Conservation (phyloP, 2,113 vertebrate genomes). For the Phodopus roborovskii region DNA sequence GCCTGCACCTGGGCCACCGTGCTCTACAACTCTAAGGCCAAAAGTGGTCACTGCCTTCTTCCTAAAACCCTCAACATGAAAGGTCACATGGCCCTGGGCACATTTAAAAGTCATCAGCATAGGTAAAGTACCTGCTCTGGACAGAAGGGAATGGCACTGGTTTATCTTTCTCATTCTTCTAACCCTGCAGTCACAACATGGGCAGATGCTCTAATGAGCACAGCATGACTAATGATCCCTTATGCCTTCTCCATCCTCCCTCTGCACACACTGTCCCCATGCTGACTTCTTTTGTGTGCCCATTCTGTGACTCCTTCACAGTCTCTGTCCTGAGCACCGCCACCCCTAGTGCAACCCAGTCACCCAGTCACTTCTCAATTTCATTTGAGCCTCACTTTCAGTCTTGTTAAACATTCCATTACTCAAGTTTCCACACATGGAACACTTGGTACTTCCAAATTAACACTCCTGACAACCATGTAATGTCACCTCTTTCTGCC, state of each 20-base stretch:
- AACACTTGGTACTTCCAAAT: neutral
- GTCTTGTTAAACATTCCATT: neutral
- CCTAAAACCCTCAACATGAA: neutral
- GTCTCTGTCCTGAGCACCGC: neutral
- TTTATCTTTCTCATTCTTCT: neutral
- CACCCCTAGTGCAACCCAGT: neutral
- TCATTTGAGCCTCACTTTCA: neutral
- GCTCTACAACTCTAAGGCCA: neutral
- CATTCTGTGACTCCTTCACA: no score
- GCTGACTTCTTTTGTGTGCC: neutral
- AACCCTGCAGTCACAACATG: neutral
- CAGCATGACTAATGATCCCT: accelerated
- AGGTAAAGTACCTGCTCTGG: neutral
- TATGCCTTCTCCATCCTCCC: neutral
- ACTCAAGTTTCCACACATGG: neutral
- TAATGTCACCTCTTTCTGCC: no score
- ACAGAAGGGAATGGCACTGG: no score
- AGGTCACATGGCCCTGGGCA: neutral
- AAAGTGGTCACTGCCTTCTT: neutral
- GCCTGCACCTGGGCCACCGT: accelerated
- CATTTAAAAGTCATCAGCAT: neutral
- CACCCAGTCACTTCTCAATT: neutral
- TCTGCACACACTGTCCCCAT: neutral
- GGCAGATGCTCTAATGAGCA: neutral
- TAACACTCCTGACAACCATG: neutral